Base-by-base conservation (phyloP, 2,113 vertebrate genomes). In the Anhinga anhinga region DNA sequence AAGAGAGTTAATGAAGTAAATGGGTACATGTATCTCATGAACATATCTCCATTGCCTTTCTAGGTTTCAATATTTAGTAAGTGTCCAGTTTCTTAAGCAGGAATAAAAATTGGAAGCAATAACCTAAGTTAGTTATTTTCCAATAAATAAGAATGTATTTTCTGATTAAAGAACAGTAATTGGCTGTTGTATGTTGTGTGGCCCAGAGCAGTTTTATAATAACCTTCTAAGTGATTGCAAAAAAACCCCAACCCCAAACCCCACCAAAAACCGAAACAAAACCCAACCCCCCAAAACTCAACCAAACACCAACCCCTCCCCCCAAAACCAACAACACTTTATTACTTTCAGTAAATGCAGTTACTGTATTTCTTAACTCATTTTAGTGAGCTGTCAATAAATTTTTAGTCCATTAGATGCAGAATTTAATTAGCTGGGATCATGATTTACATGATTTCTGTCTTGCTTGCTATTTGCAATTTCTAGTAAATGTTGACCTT, bases 311-410 rank as follows among this genome's bases (percentile, higher is more conserved):
- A 47, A 20, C 45, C 45, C 45, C 19, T 47, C 21, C 25, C 22
- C 7, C 21, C 16, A 11, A 86, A 45, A 45, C 27, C 3, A 13
- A 40, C 82, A 93, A 30, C 70, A 89, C 55, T 97, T 97, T 96
- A 95, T 97, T 97, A 81, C 92, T 95, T 98, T 96, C 70, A 97
- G 95, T 91, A 97, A 91, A 88, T 91, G 84, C 63, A 90, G 70
- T 96, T 96, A 96, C 90, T 95, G 82, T 81, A 90, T 96, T 95
- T 96, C 87, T 97, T 95, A 97, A 97, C 97, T 98, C 85, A 96
- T 96, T 97, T 97, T 97, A 94, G 90, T 96, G 91, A 97, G 67
- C 74, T 98, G 94, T 97, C 97, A 97, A 98, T 98, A 98, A 84
- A 97, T 97, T 97, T 97, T 97, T 92, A 96, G 86, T 97, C 93